Conservation (phyloP, 2,113 vertebrate genomes). For the Pedetes capensis region DNA sequence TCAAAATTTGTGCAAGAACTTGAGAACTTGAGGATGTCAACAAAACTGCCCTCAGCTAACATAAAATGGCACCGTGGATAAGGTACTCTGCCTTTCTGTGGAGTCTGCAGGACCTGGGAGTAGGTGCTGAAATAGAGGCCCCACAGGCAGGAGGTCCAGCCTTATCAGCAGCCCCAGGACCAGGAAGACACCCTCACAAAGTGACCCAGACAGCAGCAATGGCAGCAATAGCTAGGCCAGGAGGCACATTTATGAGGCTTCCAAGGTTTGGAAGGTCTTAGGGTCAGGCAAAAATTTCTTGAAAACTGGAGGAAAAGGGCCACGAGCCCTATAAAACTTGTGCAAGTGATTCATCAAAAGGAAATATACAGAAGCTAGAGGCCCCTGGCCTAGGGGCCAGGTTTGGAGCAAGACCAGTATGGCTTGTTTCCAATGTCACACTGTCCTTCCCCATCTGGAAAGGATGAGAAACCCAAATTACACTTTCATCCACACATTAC, state of each 20-base stretch:
- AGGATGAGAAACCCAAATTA: not conserved
- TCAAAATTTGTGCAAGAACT: not conserved
- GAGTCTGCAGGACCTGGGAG: not conserved
- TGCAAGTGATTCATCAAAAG: not conserved
- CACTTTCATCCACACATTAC: not conserved
- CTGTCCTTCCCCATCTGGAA: not conserved
- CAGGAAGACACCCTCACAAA: too few relatives aligned
- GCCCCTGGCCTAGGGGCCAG: not conserved
- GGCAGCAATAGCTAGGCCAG: not conserved
- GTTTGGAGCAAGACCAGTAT: not conserved
- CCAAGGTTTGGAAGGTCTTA: not conserved
- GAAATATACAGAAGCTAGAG: not conserved
- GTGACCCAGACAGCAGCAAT: not conserved
- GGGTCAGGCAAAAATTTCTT: not conserved
- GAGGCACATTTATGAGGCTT: not conserved
- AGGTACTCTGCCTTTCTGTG: too few relatives aligned
- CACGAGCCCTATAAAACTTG: not conserved
- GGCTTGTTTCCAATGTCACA: not conserved
- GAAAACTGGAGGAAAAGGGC: not conserved
- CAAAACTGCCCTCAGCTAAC: not conserved
- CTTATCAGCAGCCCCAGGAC: too few relatives aligned
- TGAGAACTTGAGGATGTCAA: not conserved
- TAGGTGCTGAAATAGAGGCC: rapidly evolving
- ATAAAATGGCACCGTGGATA: not conserved
- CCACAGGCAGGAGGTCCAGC: too few relatives aligned